These are phyloP conservation scores for Zophobas morio DNA, from an alignment of 1,140 invertebrate species.

Conservation along the genomic window DNA sequence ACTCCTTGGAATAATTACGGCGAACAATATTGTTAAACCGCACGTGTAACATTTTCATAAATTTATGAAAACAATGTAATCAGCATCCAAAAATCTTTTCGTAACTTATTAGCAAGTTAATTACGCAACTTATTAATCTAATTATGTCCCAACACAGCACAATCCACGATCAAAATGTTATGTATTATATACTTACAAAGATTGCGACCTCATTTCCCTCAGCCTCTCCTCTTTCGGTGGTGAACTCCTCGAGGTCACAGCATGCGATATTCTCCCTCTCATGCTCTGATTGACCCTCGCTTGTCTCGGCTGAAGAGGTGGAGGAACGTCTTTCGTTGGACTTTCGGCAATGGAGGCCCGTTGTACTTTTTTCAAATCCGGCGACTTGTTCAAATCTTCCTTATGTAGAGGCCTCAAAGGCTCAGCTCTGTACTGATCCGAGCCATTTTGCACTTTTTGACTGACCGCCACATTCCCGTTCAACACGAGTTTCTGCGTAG, in stretches of 20 bases:
- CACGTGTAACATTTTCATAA: not conserved
- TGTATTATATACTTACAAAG: slow-evolving; percentile 58
- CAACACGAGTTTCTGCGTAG: slow-evolving; percentile 64
- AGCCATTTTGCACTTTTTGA: slow-evolving; percentile 62
- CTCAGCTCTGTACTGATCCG: slow-evolving; percentile 61
- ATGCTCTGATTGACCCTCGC: slow-evolving; percentile 66
- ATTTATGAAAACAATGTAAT: not conserved
- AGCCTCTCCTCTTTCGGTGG: slow-evolving; percentile 56
- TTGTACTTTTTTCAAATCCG: slow-evolving; percentile 27
- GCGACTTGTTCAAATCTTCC: slow-evolving; percentile 52
- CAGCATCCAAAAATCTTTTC: slow-evolving; percentile 1
- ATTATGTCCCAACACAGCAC: not conserved
- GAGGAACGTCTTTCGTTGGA: slow-evolving; percentile 59
- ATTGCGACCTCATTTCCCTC: slow-evolving; percentile 53
- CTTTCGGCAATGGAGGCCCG: slow-evolving; percentile 59
- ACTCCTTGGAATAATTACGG: not conserved
- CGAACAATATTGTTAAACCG: not conserved
- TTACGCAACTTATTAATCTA: not conserved
- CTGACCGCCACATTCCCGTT: slow-evolving; percentile 69
- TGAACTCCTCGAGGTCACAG: slow-evolving; percentile 35
- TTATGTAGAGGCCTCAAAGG: slow-evolving; percentile 57
- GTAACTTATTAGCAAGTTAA: slow-evolving; percentile 4
- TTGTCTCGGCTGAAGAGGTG: slow-evolving; percentile 65
- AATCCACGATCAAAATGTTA: not conserved
- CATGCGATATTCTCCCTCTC: slow-evolving; percentile 61